Conservation (phyloP, 1,140 invertebrate species). For the Calliphora vicina region DNA sequence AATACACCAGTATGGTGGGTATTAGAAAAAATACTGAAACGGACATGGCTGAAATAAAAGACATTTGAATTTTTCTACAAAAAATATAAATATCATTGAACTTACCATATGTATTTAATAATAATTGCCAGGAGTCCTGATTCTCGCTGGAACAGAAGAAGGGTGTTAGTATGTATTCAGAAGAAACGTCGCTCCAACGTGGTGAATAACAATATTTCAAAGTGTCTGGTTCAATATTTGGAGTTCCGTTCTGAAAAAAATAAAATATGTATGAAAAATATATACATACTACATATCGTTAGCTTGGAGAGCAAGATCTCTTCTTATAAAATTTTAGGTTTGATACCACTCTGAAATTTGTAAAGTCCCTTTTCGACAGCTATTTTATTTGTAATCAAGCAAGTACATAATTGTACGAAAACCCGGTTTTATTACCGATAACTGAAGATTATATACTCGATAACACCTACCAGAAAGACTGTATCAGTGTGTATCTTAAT, state of each 20-base stretch:
- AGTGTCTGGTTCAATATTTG: constrained; percentile 35
- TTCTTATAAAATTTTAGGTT: too few relatives aligned
- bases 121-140: not conserved
- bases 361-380: too few relatives aligned
- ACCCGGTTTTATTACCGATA: too few relatives aligned
- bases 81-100: not conserved
- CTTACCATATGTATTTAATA: constrained; percentile 25
- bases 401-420: too few relatives aligned
- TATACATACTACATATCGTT: too few relatives aligned
- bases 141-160: constrained; percentile 11
- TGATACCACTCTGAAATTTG: too few relatives aligned
- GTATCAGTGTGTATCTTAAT: too few relatives aligned
- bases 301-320: too few relatives aligned
- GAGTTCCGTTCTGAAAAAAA: constrained; percentile 46
- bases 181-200: not conserved
- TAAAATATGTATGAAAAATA: too few relatives aligned
- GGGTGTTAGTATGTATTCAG: not conserved
- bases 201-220: constrained; percentile 50
- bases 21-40: constrained; percentile 77
- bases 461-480: too few relatives aligned
- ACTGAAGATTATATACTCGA: too few relatives aligned
- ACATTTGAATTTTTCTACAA: not conserved
- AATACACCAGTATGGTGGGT: constrained; percentile 75
- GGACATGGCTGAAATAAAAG: constrained; percentile 66
- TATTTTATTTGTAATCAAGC: too few relatives aligned